Conservation (phyloP, 2,888 invertebrate genomes). For the Drosophila putrida region DNA sequence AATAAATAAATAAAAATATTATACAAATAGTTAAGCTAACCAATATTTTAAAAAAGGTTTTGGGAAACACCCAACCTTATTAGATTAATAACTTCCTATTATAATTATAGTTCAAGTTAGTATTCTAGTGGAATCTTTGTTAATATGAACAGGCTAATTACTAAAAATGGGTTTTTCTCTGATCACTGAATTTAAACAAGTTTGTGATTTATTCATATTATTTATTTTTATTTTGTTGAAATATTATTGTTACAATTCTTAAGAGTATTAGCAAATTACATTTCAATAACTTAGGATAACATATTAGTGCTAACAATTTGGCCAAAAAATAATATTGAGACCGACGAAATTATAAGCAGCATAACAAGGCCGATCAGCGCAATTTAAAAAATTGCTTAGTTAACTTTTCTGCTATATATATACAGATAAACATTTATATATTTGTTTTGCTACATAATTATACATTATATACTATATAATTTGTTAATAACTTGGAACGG, state of each 20-base stretch:
- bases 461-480: constrained; percentile 10
- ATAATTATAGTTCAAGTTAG: too few relatives aligned
- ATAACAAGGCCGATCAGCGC: constrained; percentile 23
- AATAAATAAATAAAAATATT: too few relatives aligned
- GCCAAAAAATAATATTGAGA: constrained; percentile 11
- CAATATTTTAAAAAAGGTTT: too few relatives aligned
- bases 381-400: not conserved
- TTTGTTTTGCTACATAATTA: constrained; percentile 7
- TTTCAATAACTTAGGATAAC: constrained; percentile 23
- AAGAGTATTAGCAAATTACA: constrained; percentile 8
- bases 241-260: constrained; percentile 10
- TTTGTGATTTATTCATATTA: not conserved
- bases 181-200: too few relatives aligned
- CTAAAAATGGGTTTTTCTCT: too few relatives aligned
- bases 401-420: constrained; percentile 10
- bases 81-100: too few relatives aligned
- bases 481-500: constrained; percentile 48
- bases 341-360: not conserved
- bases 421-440: constrained; percentile 27
- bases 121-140: too few relatives aligned
- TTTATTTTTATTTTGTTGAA: constrained; percentile 13
- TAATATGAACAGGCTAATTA: too few relatives aligned
- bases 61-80: too few relatives aligned
- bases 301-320: constrained; percentile 32
- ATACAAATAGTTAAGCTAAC: too few relatives aligned